Conservation (phyloP, 2,797 vertebrate genomes). For the Nothura maculosa region DNA sequence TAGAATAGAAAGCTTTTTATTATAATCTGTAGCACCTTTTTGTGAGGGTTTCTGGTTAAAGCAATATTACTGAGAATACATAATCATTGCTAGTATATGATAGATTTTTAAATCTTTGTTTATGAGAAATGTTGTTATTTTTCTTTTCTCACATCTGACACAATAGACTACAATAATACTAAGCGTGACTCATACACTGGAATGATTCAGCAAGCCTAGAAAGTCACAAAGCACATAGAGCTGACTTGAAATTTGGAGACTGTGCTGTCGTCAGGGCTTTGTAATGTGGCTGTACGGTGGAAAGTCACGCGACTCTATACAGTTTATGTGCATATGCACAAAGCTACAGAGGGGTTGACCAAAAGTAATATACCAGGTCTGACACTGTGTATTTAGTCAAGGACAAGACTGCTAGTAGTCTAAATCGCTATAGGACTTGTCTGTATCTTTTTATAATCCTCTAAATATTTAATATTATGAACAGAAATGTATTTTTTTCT, state of each 20-base stretch:
- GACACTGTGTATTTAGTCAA: neutral
- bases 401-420: neutral
- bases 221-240: slow-evolving; percentile 35
- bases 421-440: neutral
- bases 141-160: slow-evolving; percentile 36
- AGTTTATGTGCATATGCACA: neutral
- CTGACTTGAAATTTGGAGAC: slow-evolving; percentile 26
- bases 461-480: neutral
- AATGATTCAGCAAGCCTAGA: slow-evolving; percentile 59
- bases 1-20: neutral
- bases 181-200: slow-evolving; percentile 19
- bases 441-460: neutral
- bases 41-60: neutral
- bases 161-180: slow-evolving; percentile 15
- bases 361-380: neutral
- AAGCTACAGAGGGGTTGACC: neutral
- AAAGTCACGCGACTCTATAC: neutral
- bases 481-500: neutral
- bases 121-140: slow-evolving; percentile 13
- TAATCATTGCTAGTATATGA: neutral
- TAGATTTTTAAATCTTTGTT: slow-evolving; percentile 8
- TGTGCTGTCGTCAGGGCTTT: neutral
- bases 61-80: neutral
- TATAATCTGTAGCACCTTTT: neutral
- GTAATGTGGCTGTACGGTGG: neutral